phyloP scores from a whole-genome alignment of 2,797 vertebrate species.

The Sebastes iracundus region DNA sequence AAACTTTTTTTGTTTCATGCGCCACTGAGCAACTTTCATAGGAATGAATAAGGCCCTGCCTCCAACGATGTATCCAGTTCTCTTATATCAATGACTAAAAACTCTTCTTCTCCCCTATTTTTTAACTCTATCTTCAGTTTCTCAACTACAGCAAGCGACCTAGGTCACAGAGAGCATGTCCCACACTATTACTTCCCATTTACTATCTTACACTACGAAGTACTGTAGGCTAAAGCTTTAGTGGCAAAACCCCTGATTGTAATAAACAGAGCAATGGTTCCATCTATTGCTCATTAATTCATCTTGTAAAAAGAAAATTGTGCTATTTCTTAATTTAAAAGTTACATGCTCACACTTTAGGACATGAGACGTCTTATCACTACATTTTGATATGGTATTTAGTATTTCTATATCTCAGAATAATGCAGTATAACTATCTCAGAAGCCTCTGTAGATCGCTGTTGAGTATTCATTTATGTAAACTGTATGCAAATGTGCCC shows the following conservation, averaged over 20 bases:
- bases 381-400: slow-evolving; percentile 16
- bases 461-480: slow-evolving; percentile 84
- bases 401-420: slow-evolving; percentile 28
- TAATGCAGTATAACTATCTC: slow-evolving; percentile 15
- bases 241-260: background rate
- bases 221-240: background rate
- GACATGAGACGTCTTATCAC: slow-evolving; percentile 14
- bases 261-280: background rate
- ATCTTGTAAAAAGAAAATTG: background rate
- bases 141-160: background rate
- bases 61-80: background rate
- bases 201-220: background rate
- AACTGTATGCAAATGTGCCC: slow-evolving; percentile 81
- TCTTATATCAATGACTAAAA: background rate
- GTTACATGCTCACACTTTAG: background rate
- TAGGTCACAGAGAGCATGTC: background rate
- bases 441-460: slow-evolving; percentile 32
- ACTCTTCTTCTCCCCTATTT: background rate
- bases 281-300: background rate
- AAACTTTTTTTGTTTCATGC: background rate
- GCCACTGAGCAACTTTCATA: background rate
- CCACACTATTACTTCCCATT: background rate
- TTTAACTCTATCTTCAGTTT: background rate
- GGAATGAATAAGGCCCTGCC: background rate
- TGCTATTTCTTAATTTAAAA: slow-evolving; percentile 6